These are phyloP conservation scores for Hermaeophaga mercurialis DNA, from an alignment of 2,888 invertebrate species.

Conservation along the genomic window DNA sequence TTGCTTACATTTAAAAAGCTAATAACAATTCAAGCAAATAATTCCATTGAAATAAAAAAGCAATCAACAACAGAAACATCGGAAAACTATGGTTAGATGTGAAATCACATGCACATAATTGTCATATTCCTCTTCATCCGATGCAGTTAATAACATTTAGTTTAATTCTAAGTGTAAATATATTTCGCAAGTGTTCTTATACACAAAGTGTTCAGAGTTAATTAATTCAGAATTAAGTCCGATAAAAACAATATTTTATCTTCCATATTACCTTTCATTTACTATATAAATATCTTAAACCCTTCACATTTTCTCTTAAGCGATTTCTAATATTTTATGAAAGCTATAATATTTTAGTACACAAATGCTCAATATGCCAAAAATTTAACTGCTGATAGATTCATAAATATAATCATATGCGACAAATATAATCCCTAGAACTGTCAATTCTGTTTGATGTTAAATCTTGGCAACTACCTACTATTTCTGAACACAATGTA, in stretches of 20 bases:
- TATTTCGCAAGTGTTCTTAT: constrained; percentile 16
- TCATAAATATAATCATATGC: not conserved
- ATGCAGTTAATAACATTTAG: constrained; percentile 25
- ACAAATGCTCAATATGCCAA: too few species aligned
- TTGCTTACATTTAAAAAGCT: constrained; percentile 29
- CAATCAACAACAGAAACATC: constrained; percentile 26
- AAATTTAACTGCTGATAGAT: not conserved
- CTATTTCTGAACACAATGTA: constrained; percentile 25
- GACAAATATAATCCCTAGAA: not conserved
- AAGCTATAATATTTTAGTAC: too few species aligned
- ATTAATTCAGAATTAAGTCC: too few species aligned
- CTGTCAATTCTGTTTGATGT: not conserved
- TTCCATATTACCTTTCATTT: too few species aligned
- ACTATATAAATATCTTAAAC: too few species aligned
- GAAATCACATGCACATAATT: constrained; percentile 31
- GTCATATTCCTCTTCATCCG: constrained; percentile 18
- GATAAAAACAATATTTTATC: too few species aligned
- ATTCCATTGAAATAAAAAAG: constrained; percentile 29
- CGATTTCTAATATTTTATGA: too few species aligned
- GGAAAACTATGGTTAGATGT: constrained; percentile 27
- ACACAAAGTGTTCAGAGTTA: constrained; percentile 20
- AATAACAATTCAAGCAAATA: constrained; percentile 29
- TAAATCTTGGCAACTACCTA: not conserved
- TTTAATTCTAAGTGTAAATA: constrained; percentile 20
- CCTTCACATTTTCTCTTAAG: too few species aligned